phyloP scores from a whole-genome alignment of 2,888 invertebrate species.

The Pandemis heparana region DNA sequence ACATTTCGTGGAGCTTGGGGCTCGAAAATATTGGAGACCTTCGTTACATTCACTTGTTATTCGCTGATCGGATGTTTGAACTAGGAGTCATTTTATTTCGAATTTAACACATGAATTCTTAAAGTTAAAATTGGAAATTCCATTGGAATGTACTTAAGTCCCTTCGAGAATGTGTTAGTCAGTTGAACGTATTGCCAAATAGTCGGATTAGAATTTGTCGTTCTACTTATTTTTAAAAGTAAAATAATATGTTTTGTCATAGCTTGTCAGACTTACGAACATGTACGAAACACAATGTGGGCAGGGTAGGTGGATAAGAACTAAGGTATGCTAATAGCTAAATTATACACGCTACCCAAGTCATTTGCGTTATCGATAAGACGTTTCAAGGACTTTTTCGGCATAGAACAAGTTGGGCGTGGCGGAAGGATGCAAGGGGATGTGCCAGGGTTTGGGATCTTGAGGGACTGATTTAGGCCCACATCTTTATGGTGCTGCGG shows the following conservation, averaged over 20 bases:
- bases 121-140: not conserved
- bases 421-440: not conserved
- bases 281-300: not conserved
- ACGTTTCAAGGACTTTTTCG: not conserved
- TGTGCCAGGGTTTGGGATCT: not conserved
- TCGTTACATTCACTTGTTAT: conserved; percentile 21
- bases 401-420: conserved; percentile 2
- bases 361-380: conserved; percentile 3
- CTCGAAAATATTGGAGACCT: conserved; percentile 17
- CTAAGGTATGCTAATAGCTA: conserved; percentile 5
- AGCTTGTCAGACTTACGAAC: not conserved
- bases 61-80: conserved; percentile 1
- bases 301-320: not conserved
- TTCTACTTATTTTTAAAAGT: not conserved
- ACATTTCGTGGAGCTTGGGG: conserved; percentile 8
- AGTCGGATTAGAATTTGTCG: not conserved
- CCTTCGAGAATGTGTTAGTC: not conserved
- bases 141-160: not conserved
- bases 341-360: conserved; percentile 2
- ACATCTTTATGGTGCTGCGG: not conserved
- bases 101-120: not conserved
- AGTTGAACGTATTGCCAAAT: not conserved
- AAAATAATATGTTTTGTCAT: not conserved
- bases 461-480: not conserved
- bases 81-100: not conserved